These are phyloP conservation scores for Leptatherina wallacei DNA, from an alignment of 2,797 vertebrate genomes.

Conservation along the genomic window DNA sequence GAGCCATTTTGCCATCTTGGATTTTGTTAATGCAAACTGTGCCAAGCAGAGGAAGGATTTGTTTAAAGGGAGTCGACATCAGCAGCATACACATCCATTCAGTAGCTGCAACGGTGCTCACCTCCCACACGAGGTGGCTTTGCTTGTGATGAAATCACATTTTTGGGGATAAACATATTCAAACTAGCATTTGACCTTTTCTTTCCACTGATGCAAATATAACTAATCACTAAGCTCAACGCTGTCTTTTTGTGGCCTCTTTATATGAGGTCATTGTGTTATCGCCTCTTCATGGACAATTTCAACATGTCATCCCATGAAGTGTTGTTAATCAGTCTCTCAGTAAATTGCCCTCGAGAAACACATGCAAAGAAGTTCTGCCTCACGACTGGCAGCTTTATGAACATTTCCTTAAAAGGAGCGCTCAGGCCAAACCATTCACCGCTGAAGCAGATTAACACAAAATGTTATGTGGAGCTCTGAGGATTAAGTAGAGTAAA, in stretches of 20 bases:
- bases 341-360: conserved; percentile 34
- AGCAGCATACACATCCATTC: no score
- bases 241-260: background rate
- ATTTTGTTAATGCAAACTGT: background rate
- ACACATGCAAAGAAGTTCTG: conserved; percentile 51
- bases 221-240: conserved; percentile 19
- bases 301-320: conserved; percentile 39
- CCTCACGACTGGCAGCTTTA: conserved; percentile 33
- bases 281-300: conserved; percentile 41
- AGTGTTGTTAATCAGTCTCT: conserved; percentile 46
- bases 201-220: conserved; percentile 14
- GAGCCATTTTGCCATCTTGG: no score
- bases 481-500: conserved; percentile 4
- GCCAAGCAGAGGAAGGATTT: background rate
- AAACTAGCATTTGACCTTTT: background rate
- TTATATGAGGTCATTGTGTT: conserved; percentile 6
- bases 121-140: no score
- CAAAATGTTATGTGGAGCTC: conserved; percentile 7
- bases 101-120: no score
- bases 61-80: no score
- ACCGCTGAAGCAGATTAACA: conserved; percentile 16
- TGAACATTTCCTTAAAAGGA: conserved; percentile 31
- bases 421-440: conserved; percentile 29
- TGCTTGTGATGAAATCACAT: no score
- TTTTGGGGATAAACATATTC: no score